Evolutionary conservation across 2,888 invertebrate species (phyloP).

Genomic region (Endotricha flammealis): DNA sequence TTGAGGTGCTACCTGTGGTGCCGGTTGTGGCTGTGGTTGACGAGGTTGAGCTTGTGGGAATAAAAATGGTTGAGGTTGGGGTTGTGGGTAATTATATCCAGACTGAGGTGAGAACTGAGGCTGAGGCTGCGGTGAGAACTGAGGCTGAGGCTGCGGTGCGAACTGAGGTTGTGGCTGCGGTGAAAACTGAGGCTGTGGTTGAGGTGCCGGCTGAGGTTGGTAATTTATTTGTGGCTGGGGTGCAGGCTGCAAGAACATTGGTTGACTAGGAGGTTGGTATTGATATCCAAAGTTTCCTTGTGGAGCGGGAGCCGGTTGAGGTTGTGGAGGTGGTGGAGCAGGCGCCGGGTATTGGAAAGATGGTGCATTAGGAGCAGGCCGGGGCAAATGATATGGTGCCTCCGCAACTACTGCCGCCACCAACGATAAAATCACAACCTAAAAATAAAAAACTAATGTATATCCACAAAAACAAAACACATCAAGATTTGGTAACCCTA

Average conservation of each 20-base stretch:
- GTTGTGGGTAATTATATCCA: constrained; percentile 28
- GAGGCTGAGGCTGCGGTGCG: constrained; percentile 14
- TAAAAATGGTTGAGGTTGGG: constrained; percentile 13
- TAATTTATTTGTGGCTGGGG: constrained; percentile 18
- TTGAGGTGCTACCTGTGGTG: constrained; percentile 5
- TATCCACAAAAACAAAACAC: background rate
- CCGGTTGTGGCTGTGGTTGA: constrained; percentile 16
- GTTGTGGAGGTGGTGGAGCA: constrained; percentile 27
- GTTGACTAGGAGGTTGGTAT: constrained; percentile 14
- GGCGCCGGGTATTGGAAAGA: constrained; percentile 43
- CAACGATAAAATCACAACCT: constrained; percentile 56
- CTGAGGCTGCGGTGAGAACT: constrained; percentile 19
- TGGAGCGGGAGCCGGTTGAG: constrained; percentile 20
- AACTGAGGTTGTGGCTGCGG: constrained; percentile 18
- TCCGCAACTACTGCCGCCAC: constrained; percentile 53
- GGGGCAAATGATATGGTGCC: constrained; percentile 62
- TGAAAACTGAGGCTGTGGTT: constrained; percentile 16
- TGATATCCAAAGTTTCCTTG: constrained; percentile 11
- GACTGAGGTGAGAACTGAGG: constrained; percentile 16
- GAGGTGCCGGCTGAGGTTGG: constrained; percentile 16
- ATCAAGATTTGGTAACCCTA: no score
- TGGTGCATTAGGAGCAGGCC: constrained; percentile 46
- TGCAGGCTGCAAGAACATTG: constrained; percentile 27
- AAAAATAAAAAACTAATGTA: constrained; percentile 26
- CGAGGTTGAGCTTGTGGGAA: constrained; percentile 10